Percentiles rank a stretch among this genome's conserved stretches.
Evolutionary conservation across 2,888 invertebrate genomes (phyloP).

Genomic region (Antheraea yamamai): DNA sequence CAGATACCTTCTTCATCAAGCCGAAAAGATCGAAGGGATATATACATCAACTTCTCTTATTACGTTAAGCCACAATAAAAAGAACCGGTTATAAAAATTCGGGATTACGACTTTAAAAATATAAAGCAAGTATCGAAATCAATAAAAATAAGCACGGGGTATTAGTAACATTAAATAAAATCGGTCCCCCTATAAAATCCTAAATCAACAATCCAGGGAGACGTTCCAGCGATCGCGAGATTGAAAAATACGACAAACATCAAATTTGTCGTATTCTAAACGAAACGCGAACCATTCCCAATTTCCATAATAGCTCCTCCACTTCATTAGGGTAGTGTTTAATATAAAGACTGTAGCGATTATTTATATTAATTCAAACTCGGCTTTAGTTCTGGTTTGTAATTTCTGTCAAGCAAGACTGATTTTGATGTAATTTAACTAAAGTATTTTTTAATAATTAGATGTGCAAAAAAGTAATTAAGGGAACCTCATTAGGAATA

Average conservation of each 20-base stretch:
- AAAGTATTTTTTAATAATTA: background rate
- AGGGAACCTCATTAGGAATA: too few relatives aligned
- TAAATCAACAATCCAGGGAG: constrained; percentile 24
- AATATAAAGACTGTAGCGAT: constrained; percentile 6
- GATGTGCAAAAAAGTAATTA: too few relatives aligned
- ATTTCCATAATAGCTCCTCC: constrained; percentile 64
- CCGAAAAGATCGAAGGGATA: too few relatives aligned
- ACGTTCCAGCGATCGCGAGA: constrained; percentile 18
- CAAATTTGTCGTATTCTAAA: constrained; percentile 43
- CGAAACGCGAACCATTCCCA: constrained; percentile 54
- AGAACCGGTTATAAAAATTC: background rate
- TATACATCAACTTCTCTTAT: background rate
- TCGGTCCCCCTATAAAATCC: constrained; percentile 15
- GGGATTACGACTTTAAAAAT: background rate
- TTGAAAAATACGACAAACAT: constrained; percentile 35
- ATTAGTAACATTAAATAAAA: constrained; percentile 19
- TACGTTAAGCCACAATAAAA: background rate
- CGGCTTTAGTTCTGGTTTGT: background rate
- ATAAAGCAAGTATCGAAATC: constrained; percentile 6
- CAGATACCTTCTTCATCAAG: too few relatives aligned
- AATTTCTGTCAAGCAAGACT: too few relatives aligned
- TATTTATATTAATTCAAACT: background rate
- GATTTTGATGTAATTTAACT: background rate
- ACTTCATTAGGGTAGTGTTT: constrained; percentile 51
- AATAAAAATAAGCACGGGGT: background rate